Evolutionary conservation across 2,797 vertebrate species (phyloP).

Genomic region (Helostoma temminkii): DNA sequence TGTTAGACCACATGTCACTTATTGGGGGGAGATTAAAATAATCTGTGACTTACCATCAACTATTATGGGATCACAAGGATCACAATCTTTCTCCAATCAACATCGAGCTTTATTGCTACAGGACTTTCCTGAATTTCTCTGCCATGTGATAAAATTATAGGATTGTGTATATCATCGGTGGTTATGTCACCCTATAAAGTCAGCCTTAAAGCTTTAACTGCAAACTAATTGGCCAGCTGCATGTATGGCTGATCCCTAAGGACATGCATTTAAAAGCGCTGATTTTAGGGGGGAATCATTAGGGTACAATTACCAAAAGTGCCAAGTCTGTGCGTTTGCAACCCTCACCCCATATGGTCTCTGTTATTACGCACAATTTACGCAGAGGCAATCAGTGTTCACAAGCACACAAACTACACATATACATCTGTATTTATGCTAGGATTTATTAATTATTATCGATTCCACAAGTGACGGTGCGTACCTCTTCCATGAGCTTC

Average conservation of each 20-base stretch:
- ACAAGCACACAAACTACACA: neutral
- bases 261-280: slow-evolving; percentile 36
- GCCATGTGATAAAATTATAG: slow-evolving; percentile 43
- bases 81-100: slow-evolving; percentile 13
- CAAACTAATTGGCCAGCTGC: slow-evolving; percentile 69
- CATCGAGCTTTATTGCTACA: slow-evolving; percentile 16
- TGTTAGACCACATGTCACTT: neutral
- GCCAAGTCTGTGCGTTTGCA: slow-evolving; percentile 24
- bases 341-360: slow-evolving; percentile 11
- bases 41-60: slow-evolving; percentile 16
- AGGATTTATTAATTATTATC: neutral
- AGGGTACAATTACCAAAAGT: slow-evolving; percentile 27
- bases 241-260: slow-evolving; percentile 52
- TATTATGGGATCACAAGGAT: slow-evolving; percentile 28
- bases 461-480: slow-evolving; percentile 7
- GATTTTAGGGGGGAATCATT: slow-evolving; percentile 35
- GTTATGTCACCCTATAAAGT: slow-evolving; percentile 56
- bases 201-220: slow-evolving; percentile 55
- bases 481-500: slow-evolving; percentile 88
- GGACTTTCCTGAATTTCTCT: slow-evolving; percentile 28
- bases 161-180: slow-evolving; percentile 55
- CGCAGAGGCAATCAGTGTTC: slow-evolving; percentile 36
- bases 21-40: slow-evolving; percentile 15
- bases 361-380: slow-evolving; percentile 59
- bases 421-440: neutral